Percentiles rank a stretch among this genome's conserved stretches.
phyloP scores from a whole-genome alignment of 2,113 vertebrate genomes.

The Indicator maculatus region DNA sequence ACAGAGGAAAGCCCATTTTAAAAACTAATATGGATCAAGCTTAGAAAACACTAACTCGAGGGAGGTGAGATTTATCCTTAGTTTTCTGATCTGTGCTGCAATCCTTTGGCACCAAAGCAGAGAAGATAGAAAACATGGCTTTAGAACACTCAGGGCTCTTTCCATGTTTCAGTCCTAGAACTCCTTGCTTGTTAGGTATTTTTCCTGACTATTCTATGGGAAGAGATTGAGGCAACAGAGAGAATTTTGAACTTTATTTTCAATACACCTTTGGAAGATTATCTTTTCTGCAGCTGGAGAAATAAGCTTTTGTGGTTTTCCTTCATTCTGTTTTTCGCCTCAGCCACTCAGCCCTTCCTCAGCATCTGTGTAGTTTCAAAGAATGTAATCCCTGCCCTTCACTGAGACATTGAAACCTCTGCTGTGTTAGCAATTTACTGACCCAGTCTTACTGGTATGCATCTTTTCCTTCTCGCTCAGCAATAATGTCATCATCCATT shows the following conservation, averaged over 20 bases:
- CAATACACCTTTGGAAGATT: not conserved
- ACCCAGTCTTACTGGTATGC: conserved; percentile 36
- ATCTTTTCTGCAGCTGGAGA: not conserved
- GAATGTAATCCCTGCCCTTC: not conserved
- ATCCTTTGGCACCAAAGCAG: not conserved
- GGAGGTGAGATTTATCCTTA: not conserved
- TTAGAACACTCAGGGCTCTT: not conserved
- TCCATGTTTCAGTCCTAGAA: not conserved
- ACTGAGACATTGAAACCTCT: conserved; percentile 2
- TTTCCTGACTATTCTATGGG: not conserved
- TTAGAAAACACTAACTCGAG: not conserved
- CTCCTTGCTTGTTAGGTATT: not conserved
- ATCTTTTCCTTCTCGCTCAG: conserved; percentile 11
- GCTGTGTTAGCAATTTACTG: conserved; percentile 22
- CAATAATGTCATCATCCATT: conserved; percentile 34
- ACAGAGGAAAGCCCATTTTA: not conserved
- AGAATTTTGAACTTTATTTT: not conserved
- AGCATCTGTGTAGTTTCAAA: not conserved
- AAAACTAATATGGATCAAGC: not conserved
- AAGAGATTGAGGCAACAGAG: not conserved
- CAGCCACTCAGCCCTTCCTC: not conserved
- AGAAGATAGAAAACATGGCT: not conserved
- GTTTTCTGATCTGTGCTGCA: not conserved
- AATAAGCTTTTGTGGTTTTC: not conserved
- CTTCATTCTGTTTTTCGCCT: not conserved